Evolutionary conservation across 92 coral and sea anemone genomes (phyloP), one percentile per base, ranked within the genome.

Genomic region (Parazoanthus darwini): DNA sequence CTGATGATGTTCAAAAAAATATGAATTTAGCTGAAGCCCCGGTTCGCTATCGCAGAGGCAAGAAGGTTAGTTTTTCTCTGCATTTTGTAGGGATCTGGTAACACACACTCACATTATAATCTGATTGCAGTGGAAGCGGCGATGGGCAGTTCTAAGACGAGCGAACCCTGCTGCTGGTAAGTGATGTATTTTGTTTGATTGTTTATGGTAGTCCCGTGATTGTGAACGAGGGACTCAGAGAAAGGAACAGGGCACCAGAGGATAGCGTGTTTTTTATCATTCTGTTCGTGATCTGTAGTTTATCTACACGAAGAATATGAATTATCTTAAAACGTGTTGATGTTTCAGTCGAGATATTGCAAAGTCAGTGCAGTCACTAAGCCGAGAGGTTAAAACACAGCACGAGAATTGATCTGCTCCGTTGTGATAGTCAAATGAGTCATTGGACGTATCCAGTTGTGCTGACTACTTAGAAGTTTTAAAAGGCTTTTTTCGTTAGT

Each of bases 151-250:
- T 77, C 89, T 97, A 80, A 88, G 98, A 20, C 81, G 99, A 44
- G 99, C 96, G 43, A 95, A 94, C 78, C 99, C 99, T 0, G 99
- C 96, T 38, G 93, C 99, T 82, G 99, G 99, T 97, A 84, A 90
- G 94, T 89, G 51, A 44, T 33, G 82, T 35, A 18, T n/a, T n/a
- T 29, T 25, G 33, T 74, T 46, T 68, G 78, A 72, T 84, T 84
- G 87, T 84, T 84, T 84, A 46, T 84, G 44, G 25, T 4, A 63
- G 25, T 63, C 39, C 29, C 68, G 15, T 65, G 78, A 13, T 29
- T 74, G 42, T 84, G 87, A 71, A 11, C 70, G 15, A 72, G 68
- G 20, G 22, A 80, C 18, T 38, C 5, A 71, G 23, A 35, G 82
- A 79, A 7, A 54, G 63, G 37, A 26, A 14, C 23, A 18, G 20